Evolutionary conservation across 2,797 vertebrate genomes (phyloP).

Genomic region (Rhabdomys pumilio): DNA sequence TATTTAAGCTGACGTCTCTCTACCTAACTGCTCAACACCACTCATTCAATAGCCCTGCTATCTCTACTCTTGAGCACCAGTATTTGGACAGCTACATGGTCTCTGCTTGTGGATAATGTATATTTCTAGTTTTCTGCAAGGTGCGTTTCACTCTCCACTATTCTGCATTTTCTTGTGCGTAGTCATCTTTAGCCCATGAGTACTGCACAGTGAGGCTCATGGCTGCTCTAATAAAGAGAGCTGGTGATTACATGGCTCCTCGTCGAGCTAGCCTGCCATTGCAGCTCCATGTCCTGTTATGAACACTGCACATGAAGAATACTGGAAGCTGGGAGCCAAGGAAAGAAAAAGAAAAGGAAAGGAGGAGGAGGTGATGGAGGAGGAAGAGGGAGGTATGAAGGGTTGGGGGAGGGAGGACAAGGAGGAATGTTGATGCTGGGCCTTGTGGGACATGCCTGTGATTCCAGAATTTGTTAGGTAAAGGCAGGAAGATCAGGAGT

Average conservation of each 20-base stretch:
- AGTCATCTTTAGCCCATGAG: accelerated
- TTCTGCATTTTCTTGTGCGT: neutral
- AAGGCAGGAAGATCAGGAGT: neutral
- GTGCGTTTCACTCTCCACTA: neutral
- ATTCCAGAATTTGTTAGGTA: neutral
- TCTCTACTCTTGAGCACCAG: neutral
- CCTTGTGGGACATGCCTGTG: neutral
- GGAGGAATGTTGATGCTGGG: neutral
- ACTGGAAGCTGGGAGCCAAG: neutral
- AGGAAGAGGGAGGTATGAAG: too few species aligned
- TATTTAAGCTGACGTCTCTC: neutral
- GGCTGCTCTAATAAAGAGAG: neutral
- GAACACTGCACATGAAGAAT: neutral
- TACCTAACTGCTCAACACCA: neutral
- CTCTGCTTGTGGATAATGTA: neutral
- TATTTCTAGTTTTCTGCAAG: neutral
- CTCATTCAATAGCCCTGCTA: neutral
- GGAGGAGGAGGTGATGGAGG: accelerated
- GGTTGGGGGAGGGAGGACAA: neutral
- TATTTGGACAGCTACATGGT: neutral
- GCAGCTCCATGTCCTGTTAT: neutral
- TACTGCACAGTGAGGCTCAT: neutral
- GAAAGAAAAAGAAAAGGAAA: accelerated
- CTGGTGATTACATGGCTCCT: neutral
- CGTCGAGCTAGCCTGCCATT: neutral